Evolutionary conservation across 2,888 invertebrate species (phyloP).

Genomic region (Lasioglossum malachurum): DNA sequence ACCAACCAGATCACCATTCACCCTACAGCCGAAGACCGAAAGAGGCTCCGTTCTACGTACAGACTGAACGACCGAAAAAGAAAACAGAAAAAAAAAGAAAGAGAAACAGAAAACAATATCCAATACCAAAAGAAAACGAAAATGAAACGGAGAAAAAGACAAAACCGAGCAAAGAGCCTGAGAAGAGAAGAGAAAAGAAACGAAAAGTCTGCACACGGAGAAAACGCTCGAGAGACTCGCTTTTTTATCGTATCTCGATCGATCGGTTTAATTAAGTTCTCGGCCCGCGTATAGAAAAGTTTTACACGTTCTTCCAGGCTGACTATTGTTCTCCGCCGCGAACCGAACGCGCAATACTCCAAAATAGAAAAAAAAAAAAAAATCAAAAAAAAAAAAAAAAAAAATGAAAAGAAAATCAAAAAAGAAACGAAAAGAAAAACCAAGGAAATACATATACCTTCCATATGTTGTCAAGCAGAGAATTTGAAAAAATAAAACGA

Average conservation of each 20-base stretch:
- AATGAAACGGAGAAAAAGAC: constrained; percentile 19
- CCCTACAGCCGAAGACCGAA: constrained; percentile 77
- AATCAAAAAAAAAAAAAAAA: constrained; percentile 12
- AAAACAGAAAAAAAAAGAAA: constrained; percentile 17
- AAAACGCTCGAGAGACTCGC: constrained; percentile 69
- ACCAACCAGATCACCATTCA: constrained; percentile 78
- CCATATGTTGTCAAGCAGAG: not conserved
- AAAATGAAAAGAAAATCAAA: constrained; percentile 2
- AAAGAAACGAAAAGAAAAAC: constrained; percentile 36
- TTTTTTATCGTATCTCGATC: constrained; percentile 61
- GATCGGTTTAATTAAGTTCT: constrained; percentile 59
- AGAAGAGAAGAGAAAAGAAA: constrained; percentile 7
- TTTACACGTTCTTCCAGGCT: constrained; percentile 57
- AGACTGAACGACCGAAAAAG: constrained; percentile 62
- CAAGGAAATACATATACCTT: not conserved
- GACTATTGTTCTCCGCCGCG: constrained; percentile 54
- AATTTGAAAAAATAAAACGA: not conserved
- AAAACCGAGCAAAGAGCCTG: not conserved
- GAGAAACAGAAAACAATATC: constrained; percentile 1
- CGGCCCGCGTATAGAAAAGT: constrained; percentile 45
- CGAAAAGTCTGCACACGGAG: constrained; percentile 61
- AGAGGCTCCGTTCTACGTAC: constrained; percentile 76
- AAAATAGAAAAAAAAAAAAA: constrained; percentile 1
- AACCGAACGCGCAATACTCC: constrained; percentile 23
- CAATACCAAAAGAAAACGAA: constrained; percentile 10